Percentiles rank a stretch among this genome's conserved stretches.
These are phyloP conservation scores for Portevinia maculata DNA, from an alignment of 2,888 invertebrate genomes.

Conservation along the genomic window DNA sequence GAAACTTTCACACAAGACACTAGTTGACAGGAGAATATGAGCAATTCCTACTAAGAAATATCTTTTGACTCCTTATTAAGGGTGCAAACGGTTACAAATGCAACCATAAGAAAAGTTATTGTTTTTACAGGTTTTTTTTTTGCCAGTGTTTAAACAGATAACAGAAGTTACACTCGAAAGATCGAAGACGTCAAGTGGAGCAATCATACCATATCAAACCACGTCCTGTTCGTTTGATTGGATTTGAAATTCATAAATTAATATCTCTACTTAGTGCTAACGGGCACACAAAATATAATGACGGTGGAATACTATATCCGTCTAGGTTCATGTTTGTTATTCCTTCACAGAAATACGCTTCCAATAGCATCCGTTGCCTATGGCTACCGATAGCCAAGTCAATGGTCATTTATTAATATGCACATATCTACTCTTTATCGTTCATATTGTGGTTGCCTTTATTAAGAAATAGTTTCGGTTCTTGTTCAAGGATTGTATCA, in stretches of 20 bases:
- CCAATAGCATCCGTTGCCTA: conserved; percentile 28
- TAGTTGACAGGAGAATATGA: conserved; percentile 28
- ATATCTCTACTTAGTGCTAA: conserved; percentile 15
- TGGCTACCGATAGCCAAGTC: conserved; percentile 17
- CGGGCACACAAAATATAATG: conserved; percentile 16
- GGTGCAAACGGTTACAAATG: conserved; percentile 58
- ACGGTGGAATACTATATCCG: conserved; percentile 14
- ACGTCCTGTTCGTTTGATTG: conserved; percentile 32
- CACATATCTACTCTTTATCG: neutral
- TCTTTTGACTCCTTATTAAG: conserved; percentile 68
- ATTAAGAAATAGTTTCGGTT: neutral
- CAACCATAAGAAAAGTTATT: conserved; percentile 38
- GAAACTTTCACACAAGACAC: conserved; percentile 39
- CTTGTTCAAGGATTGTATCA: conserved; percentile 19
- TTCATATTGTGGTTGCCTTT: neutral
- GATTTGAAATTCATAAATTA: conserved; percentile 19
- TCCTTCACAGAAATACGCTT: conserved; percentile 16
- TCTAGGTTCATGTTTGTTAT: conserved; percentile 13
- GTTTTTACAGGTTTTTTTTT: conserved; percentile 25
- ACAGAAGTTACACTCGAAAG: conserved; percentile 43
- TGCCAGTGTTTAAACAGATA: conserved; percentile 14
- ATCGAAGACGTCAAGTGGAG: conserved; percentile 54
- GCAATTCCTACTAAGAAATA: conserved; percentile 58
- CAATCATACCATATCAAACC: conserved; percentile 18
- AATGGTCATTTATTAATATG: conserved; percentile 46